Percentiles rank a stretch among this genome's conserved stretches.
Evolutionary conservation across 2,113 vertebrate genomes (phyloP).

Genomic region (Dasyurus viverrinus): DNA sequence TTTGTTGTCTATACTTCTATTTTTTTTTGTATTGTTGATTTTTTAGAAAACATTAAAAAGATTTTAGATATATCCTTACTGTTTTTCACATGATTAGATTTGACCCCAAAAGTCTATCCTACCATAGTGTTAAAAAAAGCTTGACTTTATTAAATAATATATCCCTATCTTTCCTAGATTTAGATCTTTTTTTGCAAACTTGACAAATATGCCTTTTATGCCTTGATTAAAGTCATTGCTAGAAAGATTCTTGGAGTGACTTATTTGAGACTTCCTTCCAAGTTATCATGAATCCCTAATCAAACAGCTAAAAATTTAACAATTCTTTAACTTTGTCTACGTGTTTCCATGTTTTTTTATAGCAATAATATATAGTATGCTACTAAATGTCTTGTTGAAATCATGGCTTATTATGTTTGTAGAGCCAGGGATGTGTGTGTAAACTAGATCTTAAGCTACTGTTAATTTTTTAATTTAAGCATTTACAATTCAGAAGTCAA

Average conservation of each 20-base stretch:
- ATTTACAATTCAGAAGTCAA: not conserved
- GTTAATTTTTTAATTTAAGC: not conserved
- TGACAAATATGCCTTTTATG: not conserved
- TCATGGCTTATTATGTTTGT: not conserved
- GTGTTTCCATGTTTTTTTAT: not conserved
- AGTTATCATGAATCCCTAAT: not conserved
- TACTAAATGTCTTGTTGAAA: not conserved
- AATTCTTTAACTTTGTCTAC: not conserved
- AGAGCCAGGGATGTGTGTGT: not conserved
- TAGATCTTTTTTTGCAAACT: not conserved
- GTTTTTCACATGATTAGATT: not conserved
- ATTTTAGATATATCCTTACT: not conserved
- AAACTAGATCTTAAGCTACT: not conserved
- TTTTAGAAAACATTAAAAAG: not conserved
- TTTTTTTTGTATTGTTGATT: not conserved
- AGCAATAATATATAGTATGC: not conserved
- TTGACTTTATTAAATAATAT: not conserved
- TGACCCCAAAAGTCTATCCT: not conserved
- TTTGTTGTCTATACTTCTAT: not conserved
- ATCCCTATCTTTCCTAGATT: not conserved
- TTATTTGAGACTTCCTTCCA: not conserved
- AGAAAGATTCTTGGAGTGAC: not conserved
- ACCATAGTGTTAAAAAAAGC: not conserved
- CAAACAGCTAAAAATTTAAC: not conserved
- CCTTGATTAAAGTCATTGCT: not conserved